These are phyloP conservation scores for Diacarnus erythraeanus DNA, from an alignment of 37 sponge, comb jelly and placozoan genomes.

Conservation along the genomic window DNA sequence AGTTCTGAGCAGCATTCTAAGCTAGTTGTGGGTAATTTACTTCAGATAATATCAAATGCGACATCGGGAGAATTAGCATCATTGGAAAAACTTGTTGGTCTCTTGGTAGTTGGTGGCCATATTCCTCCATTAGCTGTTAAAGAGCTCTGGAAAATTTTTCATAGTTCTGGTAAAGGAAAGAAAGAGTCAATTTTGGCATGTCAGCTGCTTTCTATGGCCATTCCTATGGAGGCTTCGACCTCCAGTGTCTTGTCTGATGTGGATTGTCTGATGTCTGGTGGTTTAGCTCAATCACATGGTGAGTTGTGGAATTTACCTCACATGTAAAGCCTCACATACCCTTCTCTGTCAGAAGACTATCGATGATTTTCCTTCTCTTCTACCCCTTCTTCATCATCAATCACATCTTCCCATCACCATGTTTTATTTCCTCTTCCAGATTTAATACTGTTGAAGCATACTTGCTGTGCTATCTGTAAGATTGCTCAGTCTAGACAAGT, in stretches of 20 bases:
- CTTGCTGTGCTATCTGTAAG: slow-evolving; percentile 59
- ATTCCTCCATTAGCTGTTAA: slow-evolving; percentile 50
- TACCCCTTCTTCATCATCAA: neutral
- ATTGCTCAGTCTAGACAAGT: slow-evolving; percentile 10
- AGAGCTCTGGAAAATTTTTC: slow-evolving; percentile 45
- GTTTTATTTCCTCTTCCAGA: slow-evolving; percentile 5
- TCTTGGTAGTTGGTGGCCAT: slow-evolving; percentile 44
- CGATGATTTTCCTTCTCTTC: neutral
- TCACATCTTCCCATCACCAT: neutral
- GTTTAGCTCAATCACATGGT: neutral
- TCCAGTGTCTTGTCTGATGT: neutral
- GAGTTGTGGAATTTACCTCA: neutral
- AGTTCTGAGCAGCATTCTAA: neutral
- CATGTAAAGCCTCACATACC: no score
- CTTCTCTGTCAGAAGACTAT: neutral
- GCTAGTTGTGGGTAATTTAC: neutral
- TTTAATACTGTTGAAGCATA: slow-evolving; percentile 50
- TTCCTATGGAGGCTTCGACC: neutral
- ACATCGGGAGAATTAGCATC: slow-evolving; percentile 72
- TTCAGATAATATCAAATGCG: slow-evolving; percentile 22
- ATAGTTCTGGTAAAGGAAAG: neutral
- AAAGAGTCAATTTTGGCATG: neutral
- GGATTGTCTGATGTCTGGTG: neutral
- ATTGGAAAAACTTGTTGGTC: slow-evolving; percentile 68
- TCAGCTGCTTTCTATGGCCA: slow-evolving; percentile 3